Evolutionary conservation across 2,113 vertebrate genomes (phyloP).

Genomic region (Tautogolabrus adspersus): DNA sequence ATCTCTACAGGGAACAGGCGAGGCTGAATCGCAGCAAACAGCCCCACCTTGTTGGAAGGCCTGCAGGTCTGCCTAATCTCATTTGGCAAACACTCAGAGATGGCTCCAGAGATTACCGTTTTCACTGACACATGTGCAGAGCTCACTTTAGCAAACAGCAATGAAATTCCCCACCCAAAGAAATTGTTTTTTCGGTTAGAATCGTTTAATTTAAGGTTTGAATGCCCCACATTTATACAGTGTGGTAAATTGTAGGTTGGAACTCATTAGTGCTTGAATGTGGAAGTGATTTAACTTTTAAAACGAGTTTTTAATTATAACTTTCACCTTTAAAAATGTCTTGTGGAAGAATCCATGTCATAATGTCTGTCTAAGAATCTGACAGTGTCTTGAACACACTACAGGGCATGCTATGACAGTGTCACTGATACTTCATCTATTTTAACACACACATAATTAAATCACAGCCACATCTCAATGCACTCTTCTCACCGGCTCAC

Average conservation of each 20-base stretch:
- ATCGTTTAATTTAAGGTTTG: neutral
- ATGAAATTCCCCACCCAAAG: constrained; percentile 38
- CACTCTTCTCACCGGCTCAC: constrained; percentile 47
- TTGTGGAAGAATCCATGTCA: neutral
- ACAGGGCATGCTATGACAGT: neutral
- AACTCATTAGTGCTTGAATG: neutral
- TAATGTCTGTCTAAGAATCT: constrained; percentile 26
- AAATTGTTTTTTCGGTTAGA: neutral
- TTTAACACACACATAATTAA: constrained; percentile 61
- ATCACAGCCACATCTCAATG: constrained; percentile 59
- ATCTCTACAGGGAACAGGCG: constrained; percentile 68
- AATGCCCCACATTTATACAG: neutral
- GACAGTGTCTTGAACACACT: constrained; percentile 19
- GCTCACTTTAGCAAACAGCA: neutral
- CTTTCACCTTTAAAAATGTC: constrained; percentile 2
- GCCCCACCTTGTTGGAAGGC: constrained; percentile 73
- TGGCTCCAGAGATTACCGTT: constrained; percentile 44
- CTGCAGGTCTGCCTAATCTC: constrained; percentile 63
- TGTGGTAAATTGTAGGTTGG: neutral
- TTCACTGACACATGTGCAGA: constrained; percentile 29
- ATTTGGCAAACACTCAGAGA: constrained; percentile 45
- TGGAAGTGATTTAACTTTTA: neutral
- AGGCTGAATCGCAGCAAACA: constrained; percentile 67
- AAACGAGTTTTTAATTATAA: neutral
- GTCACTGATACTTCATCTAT: constrained; percentile 36